Evolutionary conservation across 1,140 invertebrate species (phyloP), one percentile per base, ranked within the genome.

Genomic region (Alviniconcha marisindica): DNA sequence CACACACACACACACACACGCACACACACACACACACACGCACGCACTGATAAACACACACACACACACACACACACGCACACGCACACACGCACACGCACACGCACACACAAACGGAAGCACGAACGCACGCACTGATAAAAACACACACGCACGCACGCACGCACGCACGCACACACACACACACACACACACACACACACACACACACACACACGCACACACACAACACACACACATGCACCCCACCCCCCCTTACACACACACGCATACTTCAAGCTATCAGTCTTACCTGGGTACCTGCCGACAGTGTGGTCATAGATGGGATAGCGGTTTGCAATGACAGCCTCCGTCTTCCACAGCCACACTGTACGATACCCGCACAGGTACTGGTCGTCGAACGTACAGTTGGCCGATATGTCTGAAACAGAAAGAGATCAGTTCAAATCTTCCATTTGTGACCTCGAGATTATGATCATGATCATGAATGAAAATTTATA

Each of bases 251-350:
- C n/a, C n/a, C n/a, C n/a, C n/a, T n/a, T n/a, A n/a, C 28, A 36
- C 10, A 77, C 21, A 31, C 48, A 54, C 31, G 0, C 31, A 77
- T 10, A n/a, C 15, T 44, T 7, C 28, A 15, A 51, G 42, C 82
- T 33, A 74, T 56, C 28, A 24, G 24, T 60, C 81, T 83, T 86
- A 90, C 89, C 90, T 85, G 86, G 87, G 56, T 84, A 85, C 15
- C 76, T 78, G 18, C 90, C 90, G 28, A 77, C 31, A 15, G 90
- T 90, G 81, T 91, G 90, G 73, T 91, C 91, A 81, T 69, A 87
- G 15, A 86, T 77, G 36, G 85, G 86, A 44, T 71, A 86, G 24
- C 63, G 51, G 82, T 86, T 88, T 84, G 42, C 74, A 77, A 18
- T 69, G 28, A 69, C 63, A 18, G 15, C 36, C 38, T 74, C 81